A percentile compares a stretch with the other conserved stretches of the same genome.
Conservation (phyloP, 1,140 invertebrate species). For the Dendrolimus punctatus region DNA sequence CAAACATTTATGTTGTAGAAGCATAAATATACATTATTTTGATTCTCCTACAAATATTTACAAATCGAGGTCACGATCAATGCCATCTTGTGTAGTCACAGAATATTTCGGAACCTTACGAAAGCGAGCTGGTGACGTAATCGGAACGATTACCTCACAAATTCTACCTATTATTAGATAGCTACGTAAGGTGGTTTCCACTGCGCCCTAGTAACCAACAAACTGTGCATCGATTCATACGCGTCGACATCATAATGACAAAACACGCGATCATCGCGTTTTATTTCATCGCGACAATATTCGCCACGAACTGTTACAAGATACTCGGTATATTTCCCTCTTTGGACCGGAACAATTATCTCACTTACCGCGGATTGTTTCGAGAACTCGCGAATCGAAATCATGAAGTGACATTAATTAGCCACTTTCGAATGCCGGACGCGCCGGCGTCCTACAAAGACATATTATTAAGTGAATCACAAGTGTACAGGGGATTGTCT, state of each 20-base stretch:
- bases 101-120: slow-evolving; percentile 63
- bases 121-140: slow-evolving; percentile 42
- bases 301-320: slow-evolving; percentile 44
- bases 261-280: slow-evolving; percentile 33
- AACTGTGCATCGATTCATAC: slow-evolving; percentile 42
- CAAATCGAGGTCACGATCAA: slow-evolving; percentile 55
- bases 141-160: slow-evolving; percentile 57
- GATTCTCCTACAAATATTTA: background rate
- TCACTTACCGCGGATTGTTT: slow-evolving; percentile 76
- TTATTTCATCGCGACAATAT: slow-evolving; percentile 35
- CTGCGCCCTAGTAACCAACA: slow-evolving; percentile 53
- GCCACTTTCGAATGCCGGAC: slow-evolving; percentile 72
- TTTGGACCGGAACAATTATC: slow-evolving; percentile 79
- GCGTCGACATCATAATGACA: slow-evolving; percentile 35
- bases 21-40: no score
- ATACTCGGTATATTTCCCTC: slow-evolving; percentile 79
- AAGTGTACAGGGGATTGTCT: slow-evolving; percentile 52
- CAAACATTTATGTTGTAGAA: no score
- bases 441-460: slow-evolving; percentile 73
- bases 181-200: slow-evolving; percentile 38
- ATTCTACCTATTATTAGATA: slow-evolving; percentile 64
- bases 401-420: slow-evolving; percentile 80
- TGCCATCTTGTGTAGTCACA: slow-evolving; percentile 35
- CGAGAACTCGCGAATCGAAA: slow-evolving; percentile 76
- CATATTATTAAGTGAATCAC: slow-evolving; percentile 58